Evolutionary conservation across 23 tunicate species (phyloP), one percentile per base, ranked within the genome.

Genomic region (Trididemnum nubilum): DNA sequence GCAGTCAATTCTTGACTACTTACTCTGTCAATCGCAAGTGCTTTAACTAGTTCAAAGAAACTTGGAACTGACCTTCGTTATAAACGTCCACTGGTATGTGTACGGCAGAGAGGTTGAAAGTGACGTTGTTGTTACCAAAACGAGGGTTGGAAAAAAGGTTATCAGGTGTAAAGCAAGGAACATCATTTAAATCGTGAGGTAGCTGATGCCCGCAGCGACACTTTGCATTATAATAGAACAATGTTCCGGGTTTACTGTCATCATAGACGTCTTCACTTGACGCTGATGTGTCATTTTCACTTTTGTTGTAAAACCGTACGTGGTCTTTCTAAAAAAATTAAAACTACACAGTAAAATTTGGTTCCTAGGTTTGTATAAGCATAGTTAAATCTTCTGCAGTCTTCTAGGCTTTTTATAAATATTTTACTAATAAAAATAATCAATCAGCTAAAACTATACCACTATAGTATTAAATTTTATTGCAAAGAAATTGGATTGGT

Each of bases 11-110:
- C n/a, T n/a, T n/a, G n/a, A n/a, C n/a, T n/a, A n/a, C n/a, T n/a
- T n/a, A n/a, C n/a, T n/a, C n/a, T n/a, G n/a, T n/a, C n/a, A n/a
- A n/a, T n/a, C n/a, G n/a, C n/a, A n/a, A n/a, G n/a, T n/a, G n/a
- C n/a, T n/a, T n/a, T n/a, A n/a, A n/a, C n/a, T n/a, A n/a, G n/a
- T n/a, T n/a, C n/a, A n/a, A n/a, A n/a, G n/a, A n/a, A n/a, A n/a
- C n/a, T n/a, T n/a, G n/a, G n/a, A 44, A 9, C 51, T 9, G n/a
- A 89, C 94, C 94, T 79, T 78, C 85, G 36, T 89, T 83, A 65
- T 66, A 89, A 35, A 89, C 85, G 35, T 89, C 94, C 57, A 79
- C 76, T 28, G 94, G 94, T 33, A 89, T 71, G 51, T 89, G 94
- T 18, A 89, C 94, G 35, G 94, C 83, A 64, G 81, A 83, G 28